Base-by-base conservation (phyloP, 2,113 vertebrate species). In the Pachyramphus minor region DNA sequence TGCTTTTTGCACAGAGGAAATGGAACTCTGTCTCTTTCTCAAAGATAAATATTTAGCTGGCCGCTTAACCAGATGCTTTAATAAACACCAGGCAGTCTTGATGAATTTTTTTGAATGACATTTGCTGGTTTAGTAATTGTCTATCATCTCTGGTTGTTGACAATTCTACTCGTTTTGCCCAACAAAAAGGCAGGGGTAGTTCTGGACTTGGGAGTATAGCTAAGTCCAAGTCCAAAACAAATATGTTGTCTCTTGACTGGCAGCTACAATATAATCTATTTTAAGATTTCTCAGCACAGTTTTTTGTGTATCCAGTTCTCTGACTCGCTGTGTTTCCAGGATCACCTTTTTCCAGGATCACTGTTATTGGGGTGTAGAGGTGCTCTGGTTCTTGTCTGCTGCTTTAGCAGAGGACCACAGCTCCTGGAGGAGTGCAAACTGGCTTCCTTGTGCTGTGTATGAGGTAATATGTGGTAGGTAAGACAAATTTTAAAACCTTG, bases 301-400 rank as follows among this genome's bases (percentile, higher is more conserved):
- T 75, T 42, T 87, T 86, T 78, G 4, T 39, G 24, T 30, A 23
- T 62, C 37, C 6, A 28, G 37, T 50, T 63, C 74, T 84, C 21
- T 41, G 21, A 17, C 23, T 47, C 1, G 0, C 10, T 0, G 0
- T 74, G 24, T 69, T 83, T 90, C 7, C 4, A 27, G 24, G 50
- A 15, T 75, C 2, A 5, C 35, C 28, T 89, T 89, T 88, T 77
- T n/a, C n/a, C n/a, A n/a, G n/a, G n/a, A n/a, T n/a, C n/a, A 11
- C 19, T 33, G 37, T 30, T 0, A 1, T 12, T 75, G 30, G 5
- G 7, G 13, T 1, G 0, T 14, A 4, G 23, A 17, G 24, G 16
- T 67, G 31, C 30, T 66, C 25, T 83, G 63, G 18, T 90, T 89
- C 41, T 71, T 50, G 20, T 50, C 45, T 4, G 1, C 42, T 81